Base-by-base conservation (phyloP, 2,797 vertebrate species). In the Sus cebifrons region DNA sequence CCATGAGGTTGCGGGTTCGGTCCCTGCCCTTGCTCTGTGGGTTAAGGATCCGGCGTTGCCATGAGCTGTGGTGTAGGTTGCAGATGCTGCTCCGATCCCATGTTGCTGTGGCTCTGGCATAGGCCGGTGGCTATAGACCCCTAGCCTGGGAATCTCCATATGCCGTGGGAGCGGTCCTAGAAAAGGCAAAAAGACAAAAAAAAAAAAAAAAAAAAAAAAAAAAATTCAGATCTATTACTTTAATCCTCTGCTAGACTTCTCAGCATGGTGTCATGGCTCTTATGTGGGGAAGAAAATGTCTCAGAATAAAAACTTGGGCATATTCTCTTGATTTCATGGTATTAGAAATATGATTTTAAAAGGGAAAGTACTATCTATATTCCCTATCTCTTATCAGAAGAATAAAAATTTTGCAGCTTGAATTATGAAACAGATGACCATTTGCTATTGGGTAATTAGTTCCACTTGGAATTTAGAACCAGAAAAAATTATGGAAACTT, bases 401-500 rank as follows among this genome's bases (percentile, higher is more conserved):
- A 88, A 6, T 70, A 52, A 62, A 83, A 71, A 49, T 54, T 40
- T 2, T 27, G 5, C 1, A 85, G 10, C 7, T 64, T 81, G 3
- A 78, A 32, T 18, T 67, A 5, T 70, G 56, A 71, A 10, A 92
- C 32, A 64, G 14, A 15, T 58, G 17, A 81, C 0, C 6, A 65
- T 64, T 96, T 85, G 1, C 52, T 85, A 0, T n/a, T 71, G 56
- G 25, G 11, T n/a, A 44, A 4, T 64, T 89, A 68, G 5, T 79
- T 88, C 36, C 3, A 81, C 29, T 40, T 74, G 89, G 18, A 14
- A 77, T 8, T 82, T 96, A 86, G 16, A 95, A 8, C 11, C 52
- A 56, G 17, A n/a, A 67, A 77, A 89, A 89, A 58, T 78, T 23
- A 64, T 6, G 52, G 29, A 94, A 90, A 73, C 11, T 81, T 93